Conservation (phyloP, 2,888 invertebrate genomes). For the Heliconius aoede region DNA sequence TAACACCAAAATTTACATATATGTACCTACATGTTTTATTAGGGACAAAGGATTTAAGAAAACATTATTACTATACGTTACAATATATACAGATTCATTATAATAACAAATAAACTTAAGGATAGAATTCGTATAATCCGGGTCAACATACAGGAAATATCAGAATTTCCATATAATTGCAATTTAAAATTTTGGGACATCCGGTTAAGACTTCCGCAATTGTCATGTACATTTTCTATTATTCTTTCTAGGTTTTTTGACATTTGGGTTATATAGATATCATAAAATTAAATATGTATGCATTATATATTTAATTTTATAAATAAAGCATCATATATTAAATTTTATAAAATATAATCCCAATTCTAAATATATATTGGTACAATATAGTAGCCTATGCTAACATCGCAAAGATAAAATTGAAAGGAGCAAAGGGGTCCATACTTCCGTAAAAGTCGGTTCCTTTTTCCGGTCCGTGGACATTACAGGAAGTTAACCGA, state of each 20-base stretch:
- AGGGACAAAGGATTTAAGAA: not conserved
- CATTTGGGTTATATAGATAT: not conserved
- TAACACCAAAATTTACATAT: not conserved
- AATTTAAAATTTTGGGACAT: constrained; percentile 68
- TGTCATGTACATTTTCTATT: constrained; percentile 58
- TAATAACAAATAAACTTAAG: constrained; percentile 6
- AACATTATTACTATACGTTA: not conserved
- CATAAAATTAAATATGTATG: not conserved
- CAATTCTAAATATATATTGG: not conserved
- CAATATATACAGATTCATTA: not conserved
- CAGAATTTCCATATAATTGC: constrained; percentile 70
- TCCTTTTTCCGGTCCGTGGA: constrained; percentile 64
- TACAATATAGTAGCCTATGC: not conserved
- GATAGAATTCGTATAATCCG: constrained; percentile 47
- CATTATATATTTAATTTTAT: not conserved
- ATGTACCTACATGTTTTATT: no score
- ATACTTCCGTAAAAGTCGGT: constrained; percentile 51
- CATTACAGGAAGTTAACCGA: constrained; percentile 72
- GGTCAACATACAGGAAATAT: constrained; percentile 64
- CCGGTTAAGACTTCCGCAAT: constrained; percentile 60
- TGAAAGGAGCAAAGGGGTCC: constrained; percentile 36
- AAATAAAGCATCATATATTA: no score
- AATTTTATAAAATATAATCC: not conserved
- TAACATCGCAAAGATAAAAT: not conserved
- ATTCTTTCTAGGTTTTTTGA: constrained; percentile 32